Base-by-base conservation (phyloP, 2,797 vertebrate species). In the Microctenopoma lineatum region DNA sequence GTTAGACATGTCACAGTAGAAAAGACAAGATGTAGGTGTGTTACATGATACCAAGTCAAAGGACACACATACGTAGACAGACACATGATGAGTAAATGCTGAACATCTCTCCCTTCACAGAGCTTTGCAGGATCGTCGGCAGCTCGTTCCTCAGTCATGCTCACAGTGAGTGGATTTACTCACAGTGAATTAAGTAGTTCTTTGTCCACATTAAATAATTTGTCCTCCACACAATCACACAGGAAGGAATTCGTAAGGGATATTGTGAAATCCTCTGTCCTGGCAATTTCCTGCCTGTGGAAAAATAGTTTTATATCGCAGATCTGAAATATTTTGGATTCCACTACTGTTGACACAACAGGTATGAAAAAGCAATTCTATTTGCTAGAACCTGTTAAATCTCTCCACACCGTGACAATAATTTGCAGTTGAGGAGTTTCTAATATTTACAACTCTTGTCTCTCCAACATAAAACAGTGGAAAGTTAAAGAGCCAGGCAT, bases 1-100 rank as follows among this genome's bases (percentile, higher is more conserved):
- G 80, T 84, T 76, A 80, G 73, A 87, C 64, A 77, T 78, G 73
- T 86, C 74, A 70, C 54, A 75, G 66, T 56, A 44, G 66, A 76
- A 85, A 80, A 75, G 39, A 15, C 53, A 46, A 9, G 26, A 14
- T 57, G 21, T 66, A 41, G 55, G 48, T 59, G 11, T 10, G 7
- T 34, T 51, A 29, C 26, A 11, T 64, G 45, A 16, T 34, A 48
- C 69, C 12, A 27, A 52, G 63, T 68, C 52, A 65, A 72, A 57
- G 55, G 51, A 34, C 39, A 64, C 9, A 2, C 16, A 36, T 44
- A 75, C 0, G 3, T 5, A 64, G 27, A 44, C 14, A 36, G 15
- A 68, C 2, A 18, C 50, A 26, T n/a, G 12, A 56, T 73, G 21
- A 75, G 9, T 36, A 52, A 63, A 59, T 0, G 4, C 38, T 45